Conservation (phyloP, 35 echinoderm and acorn worm genomes). For the Holothuria glaberrima region DNA sequence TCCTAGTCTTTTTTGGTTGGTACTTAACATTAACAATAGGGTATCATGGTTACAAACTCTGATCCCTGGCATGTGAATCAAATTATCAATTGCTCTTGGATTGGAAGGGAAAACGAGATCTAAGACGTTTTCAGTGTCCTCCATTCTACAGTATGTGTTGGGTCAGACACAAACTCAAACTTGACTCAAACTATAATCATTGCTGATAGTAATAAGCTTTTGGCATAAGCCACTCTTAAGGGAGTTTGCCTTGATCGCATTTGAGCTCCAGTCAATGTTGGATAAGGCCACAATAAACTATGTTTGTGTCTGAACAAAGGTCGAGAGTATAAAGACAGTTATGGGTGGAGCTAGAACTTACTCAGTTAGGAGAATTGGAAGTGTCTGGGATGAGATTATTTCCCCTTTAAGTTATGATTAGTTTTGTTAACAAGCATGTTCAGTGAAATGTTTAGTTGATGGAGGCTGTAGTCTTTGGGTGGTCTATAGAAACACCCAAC, state of each 20-base stretch:
- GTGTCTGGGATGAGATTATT: too few relatives aligned
- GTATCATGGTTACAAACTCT: conserved; percentile 58
- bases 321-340: too few relatives aligned
- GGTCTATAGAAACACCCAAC: conserved; percentile 3
- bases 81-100: conserved; percentile 19
- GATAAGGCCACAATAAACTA: too few relatives aligned
- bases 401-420: too few relatives aligned
- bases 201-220: conserved; percentile 43
- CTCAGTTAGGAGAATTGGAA: too few relatives aligned
- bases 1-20: background rate
- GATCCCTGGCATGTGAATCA: conserved; percentile 53
- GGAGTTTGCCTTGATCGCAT: conserved; percentile 25
- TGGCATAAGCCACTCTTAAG: conserved; percentile 32
- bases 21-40: conserved; percentile 26
- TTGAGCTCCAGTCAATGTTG: conserved; percentile 51
- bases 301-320: too few relatives aligned
- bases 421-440: background rate
- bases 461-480: conserved; percentile 23
- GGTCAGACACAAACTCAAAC: conserved; percentile 28
- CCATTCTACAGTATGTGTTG: conserved; percentile 30
- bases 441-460: conserved; percentile 24
- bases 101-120: conserved; percentile 27
- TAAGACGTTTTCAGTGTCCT: conserved; percentile 24
- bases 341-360: too few relatives aligned
- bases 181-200: conserved; percentile 25